Evolutionary conservation across 2,113 vertebrate genomes (phyloP), one percentile per base, ranked within the genome.

Genomic region (Abramis brama): DNA sequence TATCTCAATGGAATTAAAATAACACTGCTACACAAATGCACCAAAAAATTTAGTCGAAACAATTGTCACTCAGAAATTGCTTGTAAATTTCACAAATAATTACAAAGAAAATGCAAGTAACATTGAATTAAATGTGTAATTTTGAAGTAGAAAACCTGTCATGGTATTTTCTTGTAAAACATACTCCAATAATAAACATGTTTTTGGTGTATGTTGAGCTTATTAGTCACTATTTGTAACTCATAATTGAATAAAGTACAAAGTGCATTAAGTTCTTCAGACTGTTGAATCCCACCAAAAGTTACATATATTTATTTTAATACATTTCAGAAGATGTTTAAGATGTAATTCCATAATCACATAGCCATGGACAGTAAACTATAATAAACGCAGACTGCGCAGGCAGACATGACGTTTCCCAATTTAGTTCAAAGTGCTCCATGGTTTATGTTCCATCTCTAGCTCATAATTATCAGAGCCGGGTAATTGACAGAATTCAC

Each of bases 391-490:
- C 66, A 73, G 75, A 85, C 60, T 47, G 59, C 21, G 66, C 36
- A 85, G 47, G 36, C 87, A 85, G 60, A 84, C 76, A 76, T 66
- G 36, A 79, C 55, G 36, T 39, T 79, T 62, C 57, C 62, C 50
- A 39, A 84, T 79, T 50, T 74, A 64, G 71, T 73, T 86, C 45
- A 84, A 76, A 87, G 82, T 83, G n/a, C 64, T 55, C 50, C 25
- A 23, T 57, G 66, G 21, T 71, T 79, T 64, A 81, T 74, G 39
- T 59, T 52, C 30, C 88, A 88, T 87, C 88, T 87, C 85, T 17
- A 88, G 88, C 84, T 85, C 87, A 60, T 93, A 93, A 93, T 93
- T 94, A 93, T 91, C 87, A 71, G 85, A 74, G 50, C 68, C 57
- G 86, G 90, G 87, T 82, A 88, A 87, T 87, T 90, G 89, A 91